Evolutionary conservation across 2,888 invertebrate species (phyloP).

Genomic region (Chromoteleia sp.): DNA sequence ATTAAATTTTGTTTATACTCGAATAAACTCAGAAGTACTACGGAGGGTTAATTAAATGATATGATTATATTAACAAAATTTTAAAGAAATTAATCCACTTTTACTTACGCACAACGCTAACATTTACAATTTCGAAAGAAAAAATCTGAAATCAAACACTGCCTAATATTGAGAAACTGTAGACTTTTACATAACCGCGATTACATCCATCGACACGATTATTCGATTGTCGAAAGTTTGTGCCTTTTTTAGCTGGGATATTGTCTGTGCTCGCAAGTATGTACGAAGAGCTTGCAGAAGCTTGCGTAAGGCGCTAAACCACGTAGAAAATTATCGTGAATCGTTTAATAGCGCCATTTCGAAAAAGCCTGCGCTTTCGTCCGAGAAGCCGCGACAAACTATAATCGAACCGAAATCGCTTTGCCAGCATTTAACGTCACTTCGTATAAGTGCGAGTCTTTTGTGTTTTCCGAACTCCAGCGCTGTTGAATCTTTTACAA

Average conservation of each 20-base stretch:
- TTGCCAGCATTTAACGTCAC: slow-evolving; percentile 38
- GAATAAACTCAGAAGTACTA: too few relatives aligned
- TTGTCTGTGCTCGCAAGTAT: not conserved
- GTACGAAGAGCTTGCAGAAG: not conserved
- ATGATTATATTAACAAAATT: too few relatives aligned
- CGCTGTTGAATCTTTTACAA: slow-evolving; percentile 53
- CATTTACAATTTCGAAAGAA: too few relatives aligned
- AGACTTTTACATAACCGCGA: slow-evolving; percentile 56
- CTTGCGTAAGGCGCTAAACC: slow-evolving; percentile 43
- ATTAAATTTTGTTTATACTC: too few relatives aligned
- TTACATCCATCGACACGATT: slow-evolving; percentile 23
- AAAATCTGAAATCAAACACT: too few relatives aligned
- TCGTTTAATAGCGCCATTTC: slow-evolving; percentile 64
- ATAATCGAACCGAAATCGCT: slow-evolving; percentile 55
- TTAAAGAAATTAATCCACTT: too few relatives aligned
- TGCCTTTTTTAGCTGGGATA: slow-evolving; percentile 48
- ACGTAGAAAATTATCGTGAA: slow-evolving; percentile 66
- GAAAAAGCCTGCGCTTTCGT: slow-evolving; percentile 58
- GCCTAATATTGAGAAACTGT: slow-evolving; percentile 19
- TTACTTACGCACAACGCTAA: too few relatives aligned
- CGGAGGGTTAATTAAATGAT: too few relatives aligned
- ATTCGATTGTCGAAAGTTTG: slow-evolving; percentile 42
- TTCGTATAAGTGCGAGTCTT: slow-evolving; percentile 31
- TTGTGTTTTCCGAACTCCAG: slow-evolving; percentile 25
- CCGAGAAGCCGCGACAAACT: slow-evolving; percentile 55